Evolutionary conservation across 2,113 vertebrate species (phyloP).

Genomic region (Eurystomus gularis): DNA sequence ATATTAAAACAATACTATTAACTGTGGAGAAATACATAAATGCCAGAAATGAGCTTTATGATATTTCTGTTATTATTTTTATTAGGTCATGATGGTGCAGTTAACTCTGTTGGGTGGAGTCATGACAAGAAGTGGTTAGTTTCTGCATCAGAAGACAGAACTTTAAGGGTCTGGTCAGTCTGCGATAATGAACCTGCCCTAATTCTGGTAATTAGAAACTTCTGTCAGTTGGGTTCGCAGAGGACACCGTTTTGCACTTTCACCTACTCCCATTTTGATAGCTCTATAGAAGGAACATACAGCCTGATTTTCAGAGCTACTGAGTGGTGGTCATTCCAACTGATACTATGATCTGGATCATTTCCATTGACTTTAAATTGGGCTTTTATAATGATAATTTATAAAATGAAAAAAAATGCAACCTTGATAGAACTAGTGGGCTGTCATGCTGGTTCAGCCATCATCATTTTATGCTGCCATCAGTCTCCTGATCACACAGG

Average conservation of each 20-base stretch:
- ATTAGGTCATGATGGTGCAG: constrained; percentile 83
- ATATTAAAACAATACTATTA: background rate
- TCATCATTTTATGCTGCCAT: too few relatives aligned
- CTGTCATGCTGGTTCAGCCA: too few relatives aligned
- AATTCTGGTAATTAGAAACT: constrained; percentile 77
- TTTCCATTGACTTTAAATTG: background rate
- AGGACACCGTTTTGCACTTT: background rate
- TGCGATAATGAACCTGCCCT: constrained; percentile 65
- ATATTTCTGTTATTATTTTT: constrained; percentile 5
- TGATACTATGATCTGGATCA: background rate
- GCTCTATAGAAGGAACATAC: background rate
- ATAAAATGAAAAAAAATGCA: background rate
- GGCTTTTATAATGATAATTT: background rate
- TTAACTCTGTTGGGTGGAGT: constrained; percentile 85
- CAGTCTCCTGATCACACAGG: too few relatives aligned
- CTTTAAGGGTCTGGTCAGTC: constrained; percentile 80
- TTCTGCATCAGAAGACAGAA: constrained; percentile 82
- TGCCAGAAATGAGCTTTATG: background rate
- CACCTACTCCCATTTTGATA: background rate
- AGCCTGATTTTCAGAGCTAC: background rate
- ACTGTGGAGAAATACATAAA: background rate
- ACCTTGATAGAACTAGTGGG: background rate
- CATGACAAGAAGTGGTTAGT: constrained; percentile 80
- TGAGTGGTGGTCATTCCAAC: background rate
- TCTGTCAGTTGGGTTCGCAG: background rate